A percentile compares a stretch with the other conserved stretches of the same genome.
phyloP scores from a whole-genome alignment of 2,113 vertebrate genomes.

The Triplophysa siluroides region DNA sequence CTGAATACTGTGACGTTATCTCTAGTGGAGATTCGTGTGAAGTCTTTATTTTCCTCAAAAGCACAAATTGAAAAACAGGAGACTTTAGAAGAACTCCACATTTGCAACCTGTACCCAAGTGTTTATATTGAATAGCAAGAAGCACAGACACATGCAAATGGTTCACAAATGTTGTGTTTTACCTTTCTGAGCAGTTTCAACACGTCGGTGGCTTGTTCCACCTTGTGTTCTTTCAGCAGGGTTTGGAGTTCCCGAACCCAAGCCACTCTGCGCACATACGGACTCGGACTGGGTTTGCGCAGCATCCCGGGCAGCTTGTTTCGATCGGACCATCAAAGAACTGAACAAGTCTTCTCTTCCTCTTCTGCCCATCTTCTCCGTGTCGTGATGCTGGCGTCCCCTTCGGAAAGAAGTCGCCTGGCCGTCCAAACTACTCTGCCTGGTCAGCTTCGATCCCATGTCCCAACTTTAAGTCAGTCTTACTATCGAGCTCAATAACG shows the following conservation, averaged over 20 bases:
- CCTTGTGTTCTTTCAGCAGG: slow-evolving; percentile 71
- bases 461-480: slow-evolving; percentile 29
- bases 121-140: too few species aligned
- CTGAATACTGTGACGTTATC: background rate
- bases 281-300: slow-evolving; percentile 75
- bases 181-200: slow-evolving; percentile 84
- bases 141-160: too few species aligned
- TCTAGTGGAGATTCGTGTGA: background rate
- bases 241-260: slow-evolving; percentile 80
- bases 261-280: slow-evolving; percentile 76
- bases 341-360: slow-evolving; percentile 69
- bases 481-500: background rate
- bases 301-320: slow-evolving; percentile 77
- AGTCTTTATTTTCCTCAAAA: too few species aligned
- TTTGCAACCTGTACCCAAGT: too few species aligned
- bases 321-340: slow-evolving; percentile 74
- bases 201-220: slow-evolving; percentile 78
- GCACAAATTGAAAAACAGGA: too few species aligned
- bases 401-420: slow-evolving; percentile 63
- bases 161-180: background rate
- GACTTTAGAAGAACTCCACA: too few species aligned
- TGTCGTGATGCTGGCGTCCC: slow-evolving; percentile 58
- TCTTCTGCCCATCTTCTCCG: slow-evolving; percentile 60
- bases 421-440: slow-evolving; percentile 79
- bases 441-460: slow-evolving; percentile 84